Evolutionary conservation across 2,113 vertebrate genomes (phyloP).

Genomic region (Sporophila hypoxantha): DNA sequence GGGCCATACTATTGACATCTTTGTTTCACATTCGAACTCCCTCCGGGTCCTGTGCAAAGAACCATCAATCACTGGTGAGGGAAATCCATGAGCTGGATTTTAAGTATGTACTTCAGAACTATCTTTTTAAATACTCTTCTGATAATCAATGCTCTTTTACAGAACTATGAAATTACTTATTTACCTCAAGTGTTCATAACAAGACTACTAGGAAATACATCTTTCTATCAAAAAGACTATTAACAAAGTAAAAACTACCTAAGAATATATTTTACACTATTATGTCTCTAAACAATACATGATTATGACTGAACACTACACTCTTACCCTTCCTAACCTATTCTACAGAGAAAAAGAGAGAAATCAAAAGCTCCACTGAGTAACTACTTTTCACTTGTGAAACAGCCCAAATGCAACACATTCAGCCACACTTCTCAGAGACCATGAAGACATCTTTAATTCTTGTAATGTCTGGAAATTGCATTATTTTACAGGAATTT

Average conservation of each 20-base stretch:
- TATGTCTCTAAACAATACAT: not conserved
- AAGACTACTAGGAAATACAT: not conserved
- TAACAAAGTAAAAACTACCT: not conserved
- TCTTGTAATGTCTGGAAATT: not conserved
- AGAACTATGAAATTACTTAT: not conserved
- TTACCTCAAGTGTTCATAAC: not conserved
- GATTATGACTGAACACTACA: not conserved
- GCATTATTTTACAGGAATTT: not conserved
- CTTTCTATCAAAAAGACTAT: not conserved
- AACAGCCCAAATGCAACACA: not conserved
- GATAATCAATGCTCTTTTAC: not conserved
- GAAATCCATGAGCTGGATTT: not conserved
- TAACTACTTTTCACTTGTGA: not conserved
- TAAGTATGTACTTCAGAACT: not conserved
- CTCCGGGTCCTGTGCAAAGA: not conserved
- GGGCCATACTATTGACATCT: constrained; percentile 20
- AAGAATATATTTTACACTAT: not conserved
- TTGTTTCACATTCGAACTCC: not conserved
- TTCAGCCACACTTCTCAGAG: not conserved
- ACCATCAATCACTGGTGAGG: not conserved
- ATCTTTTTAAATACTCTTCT: not conserved
- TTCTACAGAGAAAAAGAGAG: not conserved
- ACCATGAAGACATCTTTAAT: not conserved
- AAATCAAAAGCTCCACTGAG: not conserved
- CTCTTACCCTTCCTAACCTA: not conserved